A percentile compares a stretch with the other conserved stretches of the same genome.
Conservation (phyloP, 1,140 invertebrate species). For the Achroia grisella region DNA sequence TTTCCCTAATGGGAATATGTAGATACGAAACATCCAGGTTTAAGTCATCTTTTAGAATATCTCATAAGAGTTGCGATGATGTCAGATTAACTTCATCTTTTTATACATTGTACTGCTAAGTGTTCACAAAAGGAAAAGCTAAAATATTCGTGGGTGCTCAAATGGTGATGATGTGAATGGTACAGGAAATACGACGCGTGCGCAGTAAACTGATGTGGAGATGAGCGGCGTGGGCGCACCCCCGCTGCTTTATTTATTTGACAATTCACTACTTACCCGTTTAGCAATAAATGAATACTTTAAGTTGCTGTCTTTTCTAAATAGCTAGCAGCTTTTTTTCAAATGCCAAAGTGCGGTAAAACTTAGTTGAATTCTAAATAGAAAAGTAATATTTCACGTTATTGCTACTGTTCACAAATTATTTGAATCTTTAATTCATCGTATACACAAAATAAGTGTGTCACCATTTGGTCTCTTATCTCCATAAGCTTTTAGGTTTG, state of each 20-base stretch:
- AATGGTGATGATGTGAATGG: slow-evolving; percentile 38
- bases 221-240: slow-evolving; percentile 61
- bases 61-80: slow-evolving; percentile 6
- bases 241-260: slow-evolving; percentile 42
- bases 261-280: slow-evolving; percentile 33
- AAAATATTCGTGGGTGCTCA: slow-evolving; percentile 32
- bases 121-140: slow-evolving; percentile 18
- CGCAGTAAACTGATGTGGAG: slow-evolving; percentile 53
- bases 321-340: no score
- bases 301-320: no score
- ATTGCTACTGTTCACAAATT: no score
- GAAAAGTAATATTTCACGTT: no score
- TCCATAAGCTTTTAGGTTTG: slow-evolving; percentile 2
- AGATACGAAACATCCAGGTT: no score
- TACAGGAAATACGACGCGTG: slow-evolving; percentile 59
- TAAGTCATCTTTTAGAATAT: no score
- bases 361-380: no score
- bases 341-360: no score
- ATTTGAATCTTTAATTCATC: no score
- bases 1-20: no score
- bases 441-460: no score
- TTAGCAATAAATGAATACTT: slow-evolving; percentile 11
- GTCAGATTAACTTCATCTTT: slow-evolving; percentile 7
- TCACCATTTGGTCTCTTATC: no score
- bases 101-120: slow-evolving; percentile 1